phyloP scores from a whole-genome alignment of 2,113 vertebrate genomes.

The Micromys minutus region DNA sequence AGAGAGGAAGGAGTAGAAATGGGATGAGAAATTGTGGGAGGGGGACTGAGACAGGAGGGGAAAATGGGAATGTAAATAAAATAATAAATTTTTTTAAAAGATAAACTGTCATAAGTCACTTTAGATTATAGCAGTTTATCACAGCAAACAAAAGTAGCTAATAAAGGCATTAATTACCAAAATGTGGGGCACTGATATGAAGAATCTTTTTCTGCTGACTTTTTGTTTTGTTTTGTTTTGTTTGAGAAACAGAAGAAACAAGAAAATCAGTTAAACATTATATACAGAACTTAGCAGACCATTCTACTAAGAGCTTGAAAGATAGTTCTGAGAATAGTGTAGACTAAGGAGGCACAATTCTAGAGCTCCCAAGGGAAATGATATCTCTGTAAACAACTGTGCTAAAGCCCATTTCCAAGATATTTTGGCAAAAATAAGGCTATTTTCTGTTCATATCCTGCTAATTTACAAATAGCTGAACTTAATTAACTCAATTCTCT shows the following conservation, averaged over 20 bases:
- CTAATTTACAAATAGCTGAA: not conserved
- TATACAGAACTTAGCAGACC: not conserved
- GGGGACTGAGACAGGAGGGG: too few relatives aligned
- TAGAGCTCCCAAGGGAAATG: not conserved
- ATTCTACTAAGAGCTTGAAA: not conserved
- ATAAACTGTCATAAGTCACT: not conserved
- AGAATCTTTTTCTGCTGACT: not conserved
- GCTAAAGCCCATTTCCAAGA: not conserved
- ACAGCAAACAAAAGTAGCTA: not conserved
- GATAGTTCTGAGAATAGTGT: not conserved
- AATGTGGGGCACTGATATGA: too few relatives aligned
- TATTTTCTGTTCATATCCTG: not conserved
- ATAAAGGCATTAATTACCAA: not conserved
- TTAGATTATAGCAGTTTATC: not conserved
- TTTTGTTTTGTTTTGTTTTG: too few relatives aligned
- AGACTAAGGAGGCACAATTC: not conserved
- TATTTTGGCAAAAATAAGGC: not conserved
- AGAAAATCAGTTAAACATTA: not conserved
- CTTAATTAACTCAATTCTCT: not conserved
- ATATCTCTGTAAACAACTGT: not conserved
- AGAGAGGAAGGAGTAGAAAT: too few relatives aligned
- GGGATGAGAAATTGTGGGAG: too few relatives aligned
- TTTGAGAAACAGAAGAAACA: not conserved
- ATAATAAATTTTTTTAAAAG: too few relatives aligned
- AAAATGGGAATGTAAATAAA: too few relatives aligned